Evolutionary conservation across 2,888 invertebrate species (phyloP).

Genomic region (Drosophila subsilvestris): DNA sequence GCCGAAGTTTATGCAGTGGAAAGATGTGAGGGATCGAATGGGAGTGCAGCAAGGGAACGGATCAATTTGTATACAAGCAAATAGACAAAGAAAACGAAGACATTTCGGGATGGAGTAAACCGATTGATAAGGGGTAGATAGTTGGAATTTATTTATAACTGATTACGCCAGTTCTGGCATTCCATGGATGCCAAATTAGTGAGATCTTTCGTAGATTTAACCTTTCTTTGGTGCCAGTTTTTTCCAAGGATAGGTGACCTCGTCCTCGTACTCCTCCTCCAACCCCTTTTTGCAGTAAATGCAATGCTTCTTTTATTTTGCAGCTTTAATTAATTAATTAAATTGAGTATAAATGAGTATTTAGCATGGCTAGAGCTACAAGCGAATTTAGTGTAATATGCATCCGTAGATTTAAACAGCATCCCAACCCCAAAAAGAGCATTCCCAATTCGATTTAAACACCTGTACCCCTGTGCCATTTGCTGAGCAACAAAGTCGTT

Average conservation of each 20-base stretch:
- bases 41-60: too few relatives aligned
- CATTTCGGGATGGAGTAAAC: too few relatives aligned
- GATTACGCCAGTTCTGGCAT: conserved; percentile 7
- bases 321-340: too few relatives aligned
- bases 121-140: too few relatives aligned
- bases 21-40: too few relatives aligned
- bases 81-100: too few relatives aligned
- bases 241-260: too few relatives aligned
- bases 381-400: too few relatives aligned
- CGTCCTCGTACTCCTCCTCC: background rate
- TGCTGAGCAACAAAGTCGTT: conserved; percentile 18
- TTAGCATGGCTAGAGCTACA: too few relatives aligned
- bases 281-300: conserved; percentile 51
- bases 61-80: too few relatives aligned
- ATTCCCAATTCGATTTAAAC: background rate
- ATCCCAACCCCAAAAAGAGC: background rate
- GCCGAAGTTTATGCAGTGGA: background rate
- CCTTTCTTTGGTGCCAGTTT: background rate
- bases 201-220: background rate
- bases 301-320: conserved; percentile 78
- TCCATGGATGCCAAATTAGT: background rate
- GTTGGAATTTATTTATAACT: too few relatives aligned
- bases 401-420: background rate
- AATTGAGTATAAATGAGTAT: too few relatives aligned
- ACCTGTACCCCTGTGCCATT: conserved; percentile 25